phyloP scores from a whole-genome alignment of 2,797 vertebrate genomes.

The Kryptolebias ocellatus region DNA sequence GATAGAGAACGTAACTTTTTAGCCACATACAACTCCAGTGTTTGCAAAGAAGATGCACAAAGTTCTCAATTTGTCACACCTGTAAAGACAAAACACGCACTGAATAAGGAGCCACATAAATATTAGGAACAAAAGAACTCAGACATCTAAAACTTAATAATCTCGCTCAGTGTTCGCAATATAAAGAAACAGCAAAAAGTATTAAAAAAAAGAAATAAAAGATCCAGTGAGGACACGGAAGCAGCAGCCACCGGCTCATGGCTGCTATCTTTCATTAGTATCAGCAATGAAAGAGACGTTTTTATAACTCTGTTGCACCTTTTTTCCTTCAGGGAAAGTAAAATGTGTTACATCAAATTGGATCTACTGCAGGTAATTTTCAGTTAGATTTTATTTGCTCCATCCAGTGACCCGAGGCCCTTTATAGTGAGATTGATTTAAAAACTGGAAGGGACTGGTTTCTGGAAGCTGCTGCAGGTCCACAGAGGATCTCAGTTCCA shows the following conservation, averaged over 20 bases:
- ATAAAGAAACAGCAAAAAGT: not conserved
- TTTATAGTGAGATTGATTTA: constrained; percentile 5
- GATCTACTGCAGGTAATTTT: constrained; percentile 8
- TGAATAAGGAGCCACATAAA: not conserved
- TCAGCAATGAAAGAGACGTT: constrained; percentile 10
- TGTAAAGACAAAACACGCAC: too few species aligned
- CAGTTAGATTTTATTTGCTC: constrained; percentile 4
- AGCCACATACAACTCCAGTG: too few species aligned
- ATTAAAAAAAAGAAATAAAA: not conserved
- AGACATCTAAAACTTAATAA: not conserved
- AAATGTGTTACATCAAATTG: constrained; percentile 5
- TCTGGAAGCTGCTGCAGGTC: not conserved
- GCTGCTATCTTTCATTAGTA: constrained; percentile 7
- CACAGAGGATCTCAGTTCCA: not conserved
- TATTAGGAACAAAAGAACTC: not conserved
- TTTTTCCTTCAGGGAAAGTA: constrained; percentile 6
- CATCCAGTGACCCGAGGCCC: not conserved
- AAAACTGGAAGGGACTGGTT: not conserved
- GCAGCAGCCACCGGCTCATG: not conserved
- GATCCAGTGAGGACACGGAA: not conserved
- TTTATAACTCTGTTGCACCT: constrained; percentile 6
- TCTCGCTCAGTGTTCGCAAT: not conserved
- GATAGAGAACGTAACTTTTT: too few species aligned
- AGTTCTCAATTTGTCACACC: too few species aligned
- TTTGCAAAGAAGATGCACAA: too few species aligned